Evolutionary conservation across 1,140 invertebrate genomes (phyloP).

Genomic region (Hirudo medicinalis): DNA sequence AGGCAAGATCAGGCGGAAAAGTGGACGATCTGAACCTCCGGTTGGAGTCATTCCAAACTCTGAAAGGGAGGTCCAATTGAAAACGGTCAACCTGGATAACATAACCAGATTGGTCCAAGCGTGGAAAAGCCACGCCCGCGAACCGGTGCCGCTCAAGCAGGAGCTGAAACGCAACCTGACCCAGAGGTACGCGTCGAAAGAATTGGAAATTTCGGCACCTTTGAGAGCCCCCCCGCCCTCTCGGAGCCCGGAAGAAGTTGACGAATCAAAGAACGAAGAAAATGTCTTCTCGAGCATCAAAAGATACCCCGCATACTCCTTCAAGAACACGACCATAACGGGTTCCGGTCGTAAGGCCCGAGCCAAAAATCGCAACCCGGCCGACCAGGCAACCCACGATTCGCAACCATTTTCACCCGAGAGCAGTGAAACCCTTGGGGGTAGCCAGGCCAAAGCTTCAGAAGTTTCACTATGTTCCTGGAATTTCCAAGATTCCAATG

Average conservation of each 20-base stretch:
- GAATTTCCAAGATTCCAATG: neutral
- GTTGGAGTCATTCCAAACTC: neutral
- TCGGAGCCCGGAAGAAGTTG: neutral
- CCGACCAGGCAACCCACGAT: neutral
- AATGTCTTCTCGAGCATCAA: conserved; percentile 1
- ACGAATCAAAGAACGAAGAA: neutral
- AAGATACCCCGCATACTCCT: conserved; percentile 1
- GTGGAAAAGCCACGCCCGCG: neutral
- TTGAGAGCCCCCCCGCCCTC: neutral
- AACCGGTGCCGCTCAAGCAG: neutral
- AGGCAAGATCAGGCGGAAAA: neutral
- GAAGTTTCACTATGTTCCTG: no score
- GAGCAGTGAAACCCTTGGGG: no score
- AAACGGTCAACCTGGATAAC: neutral
- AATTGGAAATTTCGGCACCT: conserved; percentile 2
- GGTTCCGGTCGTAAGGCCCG: neutral
- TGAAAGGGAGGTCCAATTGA: conserved; percentile 4
- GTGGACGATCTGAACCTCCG: neutral
- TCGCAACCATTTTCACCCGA: neutral
- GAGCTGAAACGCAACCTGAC: conserved; percentile 4
- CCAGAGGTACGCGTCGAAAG: neutral
- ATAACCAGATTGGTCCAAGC: neutral
- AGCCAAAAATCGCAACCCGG: neutral
- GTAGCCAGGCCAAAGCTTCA: no score
- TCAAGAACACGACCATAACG: neutral